Conservation (phyloP, 1,140 invertebrate genomes). For the Drosophila takahashii region DNA sequence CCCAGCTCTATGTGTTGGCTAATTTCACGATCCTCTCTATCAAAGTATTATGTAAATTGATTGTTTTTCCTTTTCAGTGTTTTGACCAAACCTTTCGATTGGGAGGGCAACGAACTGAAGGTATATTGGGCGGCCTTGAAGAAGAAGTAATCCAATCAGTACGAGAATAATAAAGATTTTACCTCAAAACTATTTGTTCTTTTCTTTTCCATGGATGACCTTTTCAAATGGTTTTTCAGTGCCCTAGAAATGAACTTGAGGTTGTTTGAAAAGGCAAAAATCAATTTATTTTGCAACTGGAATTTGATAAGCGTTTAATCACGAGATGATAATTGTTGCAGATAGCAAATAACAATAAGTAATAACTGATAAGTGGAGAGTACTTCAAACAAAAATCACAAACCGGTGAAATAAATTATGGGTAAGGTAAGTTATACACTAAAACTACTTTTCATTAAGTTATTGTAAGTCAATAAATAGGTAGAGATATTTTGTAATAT, state of each 20-base stretch:
- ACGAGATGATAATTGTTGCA: not conserved
- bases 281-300: slow-evolving; percentile 10
- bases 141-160: slow-evolving; percentile 26
- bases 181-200: not conserved
- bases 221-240: slow-evolving; percentile 1
- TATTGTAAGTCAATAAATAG: no score
- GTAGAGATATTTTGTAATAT: no score
- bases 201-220: not conserved
- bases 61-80: slow-evolving; percentile 58
- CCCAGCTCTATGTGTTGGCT: slow-evolving; percentile 9
- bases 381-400: slow-evolving; percentile 17
- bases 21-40: slow-evolving; percentile 46
- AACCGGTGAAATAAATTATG: slow-evolving; percentile 19
- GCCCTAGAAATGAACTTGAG: slow-evolving; percentile 41
- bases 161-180: not conserved
- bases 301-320: slow-evolving; percentile 26
- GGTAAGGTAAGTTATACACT: slow-evolving; percentile 4
- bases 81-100: slow-evolving; percentile 74
- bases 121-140: slow-evolving; percentile 70
- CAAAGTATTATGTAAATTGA: slow-evolving; percentile 46
- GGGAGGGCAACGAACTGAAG: slow-evolving; percentile 78
- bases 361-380: slow-evolving; percentile 6
- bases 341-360: slow-evolving; percentile 4
- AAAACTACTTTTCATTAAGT: no score
- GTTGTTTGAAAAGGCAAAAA: not conserved